phyloP scores from a whole-genome alignment of 2,797 vertebrate species.

The Hyperoplus lanceolatus region DNA sequence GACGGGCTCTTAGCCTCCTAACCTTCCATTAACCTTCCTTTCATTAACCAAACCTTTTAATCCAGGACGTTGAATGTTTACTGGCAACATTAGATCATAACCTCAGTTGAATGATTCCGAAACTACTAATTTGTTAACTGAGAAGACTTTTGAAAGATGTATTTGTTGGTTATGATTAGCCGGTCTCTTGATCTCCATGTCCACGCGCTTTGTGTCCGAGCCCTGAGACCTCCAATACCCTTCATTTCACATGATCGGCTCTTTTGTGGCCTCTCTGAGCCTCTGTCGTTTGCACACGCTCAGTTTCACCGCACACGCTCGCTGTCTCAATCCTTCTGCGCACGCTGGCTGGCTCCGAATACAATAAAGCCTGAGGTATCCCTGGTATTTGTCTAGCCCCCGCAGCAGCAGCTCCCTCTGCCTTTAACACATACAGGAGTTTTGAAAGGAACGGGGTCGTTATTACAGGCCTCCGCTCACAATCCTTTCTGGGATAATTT shows the following conservation, averaged over 20 bases:
- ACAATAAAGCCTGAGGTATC: slow-evolving; percentile 84
- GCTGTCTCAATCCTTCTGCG: slow-evolving; percentile 51
- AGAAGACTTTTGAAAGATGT: slow-evolving; percentile 21
- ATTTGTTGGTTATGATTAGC: slow-evolving; percentile 43
- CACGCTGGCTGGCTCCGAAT: slow-evolving; percentile 68
- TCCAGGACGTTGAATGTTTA: slow-evolving; percentile 46
- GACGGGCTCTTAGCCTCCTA: slow-evolving; percentile 1
- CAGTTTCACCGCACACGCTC: slow-evolving; percentile 60
- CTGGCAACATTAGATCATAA: slow-evolving; percentile 49
- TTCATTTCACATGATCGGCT: slow-evolving; percentile 57
- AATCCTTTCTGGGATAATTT: slow-evolving; percentile 55
- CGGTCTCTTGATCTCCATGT: slow-evolving; percentile 26
- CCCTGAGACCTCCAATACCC: slow-evolving; percentile 46
- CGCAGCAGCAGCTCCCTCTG: slow-evolving; percentile 84
- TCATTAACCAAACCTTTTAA: slow-evolving; percentile 54
- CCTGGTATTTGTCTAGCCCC: slow-evolving; percentile 87
- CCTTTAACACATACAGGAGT: slow-evolving; percentile 62
- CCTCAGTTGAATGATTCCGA: slow-evolving; percentile 24
- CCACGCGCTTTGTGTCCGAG: slow-evolving; percentile 33
- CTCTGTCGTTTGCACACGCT: slow-evolving; percentile 56
- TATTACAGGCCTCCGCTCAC: slow-evolving; percentile 59
- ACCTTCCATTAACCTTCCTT: slow-evolving; percentile 2
- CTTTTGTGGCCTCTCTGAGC: slow-evolving; percentile 55
- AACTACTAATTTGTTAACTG: slow-evolving; percentile 32
- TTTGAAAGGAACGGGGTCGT: slow-evolving; percentile 42